These are phyloP conservation scores for Anomalospiza imberbis DNA, from an alignment of 2,797 vertebrate species.

Conservation along the genomic window DNA sequence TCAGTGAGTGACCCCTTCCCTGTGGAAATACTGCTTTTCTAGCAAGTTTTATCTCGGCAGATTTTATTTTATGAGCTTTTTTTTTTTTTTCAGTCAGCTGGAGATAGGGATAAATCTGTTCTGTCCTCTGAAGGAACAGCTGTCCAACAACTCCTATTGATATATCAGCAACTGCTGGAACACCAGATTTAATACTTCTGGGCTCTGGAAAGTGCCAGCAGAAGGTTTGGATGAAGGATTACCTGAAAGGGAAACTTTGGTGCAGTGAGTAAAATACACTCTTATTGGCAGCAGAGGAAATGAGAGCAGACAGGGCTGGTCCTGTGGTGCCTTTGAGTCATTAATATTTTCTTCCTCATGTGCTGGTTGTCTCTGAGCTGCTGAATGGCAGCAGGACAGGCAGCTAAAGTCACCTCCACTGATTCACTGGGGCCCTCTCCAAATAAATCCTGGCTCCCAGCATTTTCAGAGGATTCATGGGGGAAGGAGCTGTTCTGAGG, in stretches of 20 bases:
- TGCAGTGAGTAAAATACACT: background rate
- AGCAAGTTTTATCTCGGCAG: background rate
- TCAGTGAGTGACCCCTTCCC: background rate
- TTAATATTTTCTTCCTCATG: constrained; percentile 7
- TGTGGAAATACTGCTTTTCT: background rate
- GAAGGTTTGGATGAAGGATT: constrained; percentile 51
- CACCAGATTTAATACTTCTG: constrained; percentile 38
- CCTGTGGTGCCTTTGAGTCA: background rate
- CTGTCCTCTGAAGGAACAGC: background rate
- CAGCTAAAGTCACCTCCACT: constrained; percentile 39
- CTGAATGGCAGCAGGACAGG: constrained; percentile 14
- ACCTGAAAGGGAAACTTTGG: background rate
- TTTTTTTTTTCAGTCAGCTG: background rate
- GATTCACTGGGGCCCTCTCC: background rate
- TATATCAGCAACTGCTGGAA: constrained; percentile 50
- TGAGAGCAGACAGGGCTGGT: constrained; percentile 20
- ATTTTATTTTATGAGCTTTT: background rate
- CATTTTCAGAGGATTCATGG: background rate
- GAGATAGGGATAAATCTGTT: constrained; percentile 46
- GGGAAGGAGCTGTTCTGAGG: background rate
- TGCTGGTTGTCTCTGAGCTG: background rate
- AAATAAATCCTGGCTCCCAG: background rate
- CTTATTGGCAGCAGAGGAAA: constrained; percentile 25
- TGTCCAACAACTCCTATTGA: constrained; percentile 20
- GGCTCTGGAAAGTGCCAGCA: constrained; percentile 38